Conservation (phyloP, 2,888 invertebrate genomes). For the Panorpa germanica region DNA sequence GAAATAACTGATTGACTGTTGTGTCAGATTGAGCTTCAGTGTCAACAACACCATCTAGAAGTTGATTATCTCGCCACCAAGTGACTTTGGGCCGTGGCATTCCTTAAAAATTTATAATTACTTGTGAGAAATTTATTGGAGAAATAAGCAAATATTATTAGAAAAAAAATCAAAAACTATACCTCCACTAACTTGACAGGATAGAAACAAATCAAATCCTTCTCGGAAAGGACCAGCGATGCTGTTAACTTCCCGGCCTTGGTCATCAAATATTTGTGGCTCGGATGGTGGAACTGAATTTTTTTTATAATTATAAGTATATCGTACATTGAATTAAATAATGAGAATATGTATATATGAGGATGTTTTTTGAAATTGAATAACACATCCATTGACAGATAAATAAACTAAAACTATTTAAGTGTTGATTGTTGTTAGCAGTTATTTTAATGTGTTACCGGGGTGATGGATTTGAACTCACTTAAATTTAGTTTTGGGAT, state of each 20-base stretch:
- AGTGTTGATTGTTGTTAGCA: no score
- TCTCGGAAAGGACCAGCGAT: conserved; percentile 73
- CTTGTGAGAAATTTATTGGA: not conserved
- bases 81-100: conserved; percentile 63
- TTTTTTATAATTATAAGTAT: conserved; percentile 15
- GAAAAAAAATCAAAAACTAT: conserved; percentile 12
- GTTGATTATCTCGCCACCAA: conserved; percentile 63
- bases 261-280: conserved; percentile 66
- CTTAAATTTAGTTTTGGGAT: no score
- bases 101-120: conserved; percentile 28
- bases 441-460: no score
- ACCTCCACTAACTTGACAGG: conserved; percentile 79
- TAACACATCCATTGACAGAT: no score
- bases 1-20: conserved; percentile 56
- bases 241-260: conserved; percentile 60
- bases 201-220: conserved; percentile 63
- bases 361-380: not conserved
- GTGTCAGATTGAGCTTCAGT: conserved; percentile 38
- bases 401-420: no score
- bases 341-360: conserved; percentile 2
- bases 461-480: no score
- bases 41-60: conserved; percentile 55
- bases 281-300: conserved; percentile 58
- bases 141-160: no score
- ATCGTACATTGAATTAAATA: conserved; percentile 4